Evolutionary conservation across 2,888 invertebrate genomes (phyloP).

Genomic region (Chironomus tentans): DNA sequence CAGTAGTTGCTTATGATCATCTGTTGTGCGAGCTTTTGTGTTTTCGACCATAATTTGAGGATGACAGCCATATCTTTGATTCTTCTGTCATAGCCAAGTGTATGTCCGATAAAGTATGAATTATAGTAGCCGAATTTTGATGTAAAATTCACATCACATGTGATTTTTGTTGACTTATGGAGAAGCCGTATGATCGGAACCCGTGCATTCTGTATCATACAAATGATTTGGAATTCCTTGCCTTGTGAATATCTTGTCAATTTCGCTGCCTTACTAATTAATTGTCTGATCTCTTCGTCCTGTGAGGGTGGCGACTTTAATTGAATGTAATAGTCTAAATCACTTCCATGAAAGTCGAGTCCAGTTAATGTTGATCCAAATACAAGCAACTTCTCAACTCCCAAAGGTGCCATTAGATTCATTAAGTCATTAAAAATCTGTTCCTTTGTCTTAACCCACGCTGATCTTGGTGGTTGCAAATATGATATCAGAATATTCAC

Average conservation of each 20-base stretch:
- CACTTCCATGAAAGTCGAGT: slow-evolving; percentile 16
- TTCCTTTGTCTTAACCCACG: neutral
- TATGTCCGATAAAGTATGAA: slow-evolving; percentile 10
- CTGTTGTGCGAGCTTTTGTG: slow-evolving; percentile 1
- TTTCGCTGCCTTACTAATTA: neutral
- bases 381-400: neutral
- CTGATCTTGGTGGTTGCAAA: neutral
- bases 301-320: neutral
- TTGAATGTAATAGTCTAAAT: slow-evolving; percentile 20
- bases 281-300: neutral
- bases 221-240: neutral
- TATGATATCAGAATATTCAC: neutral
- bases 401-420: neutral
- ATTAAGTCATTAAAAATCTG: neutral
- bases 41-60: slow-evolving; percentile 26
- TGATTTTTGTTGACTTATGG: neutral
- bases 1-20: slow-evolving; percentile 23
- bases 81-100: slow-evolving; percentile 19
- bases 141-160: slow-evolving; percentile 26
- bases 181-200: slow-evolving; percentile 21
- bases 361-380: slow-evolving; percentile 16
- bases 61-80: slow-evolving; percentile 21
- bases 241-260: neutral
- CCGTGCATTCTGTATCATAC: neutral
- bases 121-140: slow-evolving; percentile 22